Evolutionary conservation across 1,140 invertebrate species (phyloP).

Genomic region (Rhopalosiphum padi): DNA sequence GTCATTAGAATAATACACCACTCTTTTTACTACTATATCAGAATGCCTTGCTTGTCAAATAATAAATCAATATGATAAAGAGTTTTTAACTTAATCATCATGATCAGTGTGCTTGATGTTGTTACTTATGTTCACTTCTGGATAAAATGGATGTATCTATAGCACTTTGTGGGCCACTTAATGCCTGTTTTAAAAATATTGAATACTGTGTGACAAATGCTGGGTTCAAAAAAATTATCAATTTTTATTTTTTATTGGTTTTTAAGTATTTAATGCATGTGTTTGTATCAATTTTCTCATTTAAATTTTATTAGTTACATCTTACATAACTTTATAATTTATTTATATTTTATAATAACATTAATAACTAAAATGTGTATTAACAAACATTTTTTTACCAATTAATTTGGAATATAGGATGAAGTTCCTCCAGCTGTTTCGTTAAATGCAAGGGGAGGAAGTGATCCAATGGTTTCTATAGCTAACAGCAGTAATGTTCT

Average conservation of each 20-base stretch:
- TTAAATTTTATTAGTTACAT: not conserved
- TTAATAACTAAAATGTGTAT: not conserved
- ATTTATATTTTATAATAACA: not conserved
- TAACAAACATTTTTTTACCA: not conserved
- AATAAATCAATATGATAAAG: not conserved
- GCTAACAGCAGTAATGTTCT: slow-evolving; percentile 77
- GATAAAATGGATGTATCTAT: too few species aligned
- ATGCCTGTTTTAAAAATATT: not conserved
- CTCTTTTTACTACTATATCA: too few species aligned
- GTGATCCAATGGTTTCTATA: slow-evolving; percentile 65
- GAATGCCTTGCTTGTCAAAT: not conserved
- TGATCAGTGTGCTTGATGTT: not conserved
- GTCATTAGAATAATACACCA: not conserved
- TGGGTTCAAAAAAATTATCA: not conserved
- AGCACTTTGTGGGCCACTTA: not conserved
- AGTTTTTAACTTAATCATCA: not conserved
- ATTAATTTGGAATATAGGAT: slow-evolving; percentile 53
- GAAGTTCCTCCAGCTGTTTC: slow-evolving; percentile 45
- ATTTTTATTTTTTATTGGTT: not conserved
- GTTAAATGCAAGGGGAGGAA: slow-evolving; percentile 59
- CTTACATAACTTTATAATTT: not conserved
- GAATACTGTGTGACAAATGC: not conserved
- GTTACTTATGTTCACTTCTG: not conserved
- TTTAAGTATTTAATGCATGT: slow-evolving; percentile 6
- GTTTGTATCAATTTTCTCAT: not conserved